Conservation (phyloP, 2,113 vertebrate genomes). For the Mionectes macconnelli region DNA sequence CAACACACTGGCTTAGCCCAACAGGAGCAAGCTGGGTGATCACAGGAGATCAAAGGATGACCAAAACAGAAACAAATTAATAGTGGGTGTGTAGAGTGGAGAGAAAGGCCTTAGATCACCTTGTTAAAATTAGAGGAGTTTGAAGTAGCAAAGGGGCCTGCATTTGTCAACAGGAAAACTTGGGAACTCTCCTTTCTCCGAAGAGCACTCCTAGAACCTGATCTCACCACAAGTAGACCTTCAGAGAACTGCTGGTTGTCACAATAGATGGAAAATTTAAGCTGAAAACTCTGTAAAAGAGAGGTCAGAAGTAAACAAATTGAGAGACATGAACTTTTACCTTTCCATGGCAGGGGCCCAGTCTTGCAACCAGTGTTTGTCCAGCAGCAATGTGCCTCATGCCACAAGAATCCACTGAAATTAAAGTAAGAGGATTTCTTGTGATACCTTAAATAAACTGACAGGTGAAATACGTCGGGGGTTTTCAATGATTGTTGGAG, state of each 20-base stretch:
- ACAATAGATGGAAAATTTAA: background rate
- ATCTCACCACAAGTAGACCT: background rate
- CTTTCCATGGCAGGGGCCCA: background rate
- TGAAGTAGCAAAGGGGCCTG: background rate
- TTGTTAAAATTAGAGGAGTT: background rate
- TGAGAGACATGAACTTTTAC: background rate
- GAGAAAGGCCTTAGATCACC: background rate
- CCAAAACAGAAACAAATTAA: background rate
- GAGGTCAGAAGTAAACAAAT: background rate
- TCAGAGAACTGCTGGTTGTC: background rate
- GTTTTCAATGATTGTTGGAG: background rate
- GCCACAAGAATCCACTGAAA: background rate
- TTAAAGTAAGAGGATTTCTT: background rate
- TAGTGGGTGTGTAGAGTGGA: background rate
- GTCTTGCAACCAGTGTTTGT: background rate
- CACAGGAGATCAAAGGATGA: background rate
- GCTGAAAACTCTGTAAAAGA: background rate
- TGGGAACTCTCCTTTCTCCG: background rate
- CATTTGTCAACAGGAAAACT: background rate
- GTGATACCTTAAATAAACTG: background rate
- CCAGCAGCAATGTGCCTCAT: background rate
- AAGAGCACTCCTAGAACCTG: background rate
- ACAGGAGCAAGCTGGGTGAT: background rate
- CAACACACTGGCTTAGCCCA: background rate
- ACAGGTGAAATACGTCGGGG: background rate